phyloP scores from a whole-genome alignment of 2,888 invertebrate species.

The Spodoptera exigua region DNA sequence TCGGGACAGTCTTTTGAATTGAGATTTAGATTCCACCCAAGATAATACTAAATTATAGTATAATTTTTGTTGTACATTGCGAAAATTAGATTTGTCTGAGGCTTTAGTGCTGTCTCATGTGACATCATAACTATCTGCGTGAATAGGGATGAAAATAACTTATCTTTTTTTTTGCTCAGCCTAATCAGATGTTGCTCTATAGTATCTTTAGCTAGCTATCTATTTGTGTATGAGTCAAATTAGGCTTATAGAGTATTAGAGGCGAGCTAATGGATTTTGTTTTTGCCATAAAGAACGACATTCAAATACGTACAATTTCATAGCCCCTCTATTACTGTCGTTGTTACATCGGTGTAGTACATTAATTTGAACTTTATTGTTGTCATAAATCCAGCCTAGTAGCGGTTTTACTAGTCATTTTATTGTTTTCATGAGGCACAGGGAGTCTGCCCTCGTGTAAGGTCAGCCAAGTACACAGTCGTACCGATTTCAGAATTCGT shows the following conservation, averaged over 20 bases:
- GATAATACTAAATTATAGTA: slow-evolving; percentile 9
- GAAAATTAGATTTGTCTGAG: slow-evolving; percentile 1
- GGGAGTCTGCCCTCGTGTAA: slow-evolving; percentile 62
- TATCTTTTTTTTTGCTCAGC: background rate
- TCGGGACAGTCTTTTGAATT: slow-evolving; percentile 7
- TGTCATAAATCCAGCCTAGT: slow-evolving; percentile 70
- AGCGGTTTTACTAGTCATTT: slow-evolving; percentile 71
- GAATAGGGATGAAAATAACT: slow-evolving; percentile 5
- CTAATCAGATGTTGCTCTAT: slow-evolving; percentile 11
- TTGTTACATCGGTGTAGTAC: slow-evolving; percentile 58
- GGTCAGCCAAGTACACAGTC: slow-evolving; percentile 42
- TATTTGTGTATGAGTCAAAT: slow-evolving; percentile 27
- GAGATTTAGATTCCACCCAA: slow-evolving; percentile 21
- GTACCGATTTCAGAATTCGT: slow-evolving; percentile 27
- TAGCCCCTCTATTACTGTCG: slow-evolving; percentile 40
- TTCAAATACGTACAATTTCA: slow-evolving; percentile 27
- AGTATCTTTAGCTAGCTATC: slow-evolving; percentile 12
- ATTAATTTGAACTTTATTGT: slow-evolving; percentile 74
- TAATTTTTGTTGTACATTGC: slow-evolving; percentile 4
- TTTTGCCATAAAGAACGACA: too few species aligned
- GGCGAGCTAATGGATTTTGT: too few species aligned
- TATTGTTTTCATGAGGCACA: slow-evolving; percentile 67
- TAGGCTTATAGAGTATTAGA: background rate
- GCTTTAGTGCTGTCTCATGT: background rate
- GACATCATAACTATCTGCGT: background rate